A percentile compares a stretch with the other conserved stretches of the same genome.
phyloP scores from a whole-genome alignment of 2,888 invertebrate species.

The Neoscelio sp. region DNA sequence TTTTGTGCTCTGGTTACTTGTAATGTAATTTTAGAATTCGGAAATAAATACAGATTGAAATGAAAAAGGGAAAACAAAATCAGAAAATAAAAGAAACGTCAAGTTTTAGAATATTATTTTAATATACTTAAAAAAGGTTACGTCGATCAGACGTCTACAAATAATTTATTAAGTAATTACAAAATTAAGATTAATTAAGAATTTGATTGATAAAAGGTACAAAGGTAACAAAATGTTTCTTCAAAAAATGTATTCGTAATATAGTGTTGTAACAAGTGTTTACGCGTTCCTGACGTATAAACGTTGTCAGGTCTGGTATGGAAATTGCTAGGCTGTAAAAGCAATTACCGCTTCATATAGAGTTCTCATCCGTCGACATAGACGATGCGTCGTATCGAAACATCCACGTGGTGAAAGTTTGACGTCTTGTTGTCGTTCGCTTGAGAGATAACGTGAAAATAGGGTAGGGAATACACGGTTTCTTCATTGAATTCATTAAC shows the following conservation, averaged over 20 bases:
- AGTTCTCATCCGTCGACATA: conserved; percentile 17
- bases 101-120: too few species aligned
- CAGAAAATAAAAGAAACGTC: too few species aligned
- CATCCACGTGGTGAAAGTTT: conserved; percentile 23
- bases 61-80: too few species aligned
- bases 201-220: too few species aligned
- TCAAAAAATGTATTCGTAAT: too few species aligned
- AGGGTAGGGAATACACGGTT: background rate
- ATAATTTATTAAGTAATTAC: conserved; percentile 2
- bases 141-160: background rate
- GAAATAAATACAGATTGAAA: too few species aligned
- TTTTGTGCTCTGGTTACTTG: too few species aligned
- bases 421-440: conserved; percentile 25
- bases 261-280: too few species aligned
- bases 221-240: too few species aligned
- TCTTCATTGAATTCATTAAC: conserved; percentile 10
- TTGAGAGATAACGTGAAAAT: conserved; percentile 24
- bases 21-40: too few species aligned
- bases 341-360: conserved; percentile 24
- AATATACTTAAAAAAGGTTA: background rate
- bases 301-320: background rate
- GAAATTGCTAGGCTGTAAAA: conserved; percentile 20
- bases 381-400: conserved; percentile 18
- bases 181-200: too few species aligned
- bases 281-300: too few species aligned